Conservation (phyloP, 2,888 invertebrate species). For the Petrophora chlorosata region DNA sequence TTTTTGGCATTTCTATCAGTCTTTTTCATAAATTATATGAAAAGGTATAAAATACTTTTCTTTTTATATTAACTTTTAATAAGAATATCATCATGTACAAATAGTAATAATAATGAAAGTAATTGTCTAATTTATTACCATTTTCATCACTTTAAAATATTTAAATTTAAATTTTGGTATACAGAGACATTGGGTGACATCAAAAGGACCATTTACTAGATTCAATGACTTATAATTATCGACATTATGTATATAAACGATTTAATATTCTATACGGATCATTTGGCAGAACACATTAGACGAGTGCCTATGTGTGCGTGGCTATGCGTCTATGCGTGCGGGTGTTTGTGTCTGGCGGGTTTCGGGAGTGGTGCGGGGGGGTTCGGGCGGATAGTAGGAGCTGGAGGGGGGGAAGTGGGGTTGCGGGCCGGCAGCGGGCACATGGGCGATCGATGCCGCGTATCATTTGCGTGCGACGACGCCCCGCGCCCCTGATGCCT, state of each 20-base stretch:
- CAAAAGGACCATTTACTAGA: conserved; percentile 15
- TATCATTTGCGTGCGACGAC: conserved; percentile 78
- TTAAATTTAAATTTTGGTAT: neutral
- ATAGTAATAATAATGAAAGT: no score
- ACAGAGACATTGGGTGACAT: neutral
- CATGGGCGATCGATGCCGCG: conserved; percentile 76
- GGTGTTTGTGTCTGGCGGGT: conserved; percentile 60
- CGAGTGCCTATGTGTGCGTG: conserved; percentile 60
- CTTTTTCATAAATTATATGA: no score
- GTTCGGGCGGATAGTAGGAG: conserved; percentile 36
- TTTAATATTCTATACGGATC: conserved; percentile 72
- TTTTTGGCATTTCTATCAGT: no score
- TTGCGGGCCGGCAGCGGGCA: conserved; percentile 59
- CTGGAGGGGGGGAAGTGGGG: conserved; percentile 42
- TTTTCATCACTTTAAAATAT: no score
- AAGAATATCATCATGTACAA: neutral
- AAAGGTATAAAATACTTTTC: no score
- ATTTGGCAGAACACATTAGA: conserved; percentile 80
- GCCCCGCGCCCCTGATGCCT: conserved; percentile 49
- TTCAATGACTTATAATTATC: conserved; percentile 21
- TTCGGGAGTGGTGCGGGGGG: conserved; percentile 35
- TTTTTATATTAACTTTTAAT: neutral
- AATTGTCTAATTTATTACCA: no score
- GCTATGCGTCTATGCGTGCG: conserved; percentile 55
- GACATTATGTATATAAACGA: conserved; percentile 39